Conservation (phyloP, 2,113 vertebrate genomes). For the Pseudonaja textilis region DNA sequence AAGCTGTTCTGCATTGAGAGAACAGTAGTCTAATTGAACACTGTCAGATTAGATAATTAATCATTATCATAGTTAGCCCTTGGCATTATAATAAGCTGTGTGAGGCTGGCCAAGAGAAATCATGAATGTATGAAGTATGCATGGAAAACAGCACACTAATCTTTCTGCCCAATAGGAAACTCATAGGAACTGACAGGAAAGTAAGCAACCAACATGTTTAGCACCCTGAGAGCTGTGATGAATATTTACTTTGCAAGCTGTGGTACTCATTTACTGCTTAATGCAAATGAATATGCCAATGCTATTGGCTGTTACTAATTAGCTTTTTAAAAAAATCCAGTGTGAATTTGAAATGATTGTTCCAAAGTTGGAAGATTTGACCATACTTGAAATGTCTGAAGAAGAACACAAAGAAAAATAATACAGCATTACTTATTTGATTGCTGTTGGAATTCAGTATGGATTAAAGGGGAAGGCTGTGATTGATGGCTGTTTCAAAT, state of each 20-base stretch:
- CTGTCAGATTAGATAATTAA: not conserved
- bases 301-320: constrained; percentile 55
- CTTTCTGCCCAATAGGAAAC: not conserved
- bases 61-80: not conserved
- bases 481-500: constrained; percentile 59
- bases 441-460: constrained; percentile 64
- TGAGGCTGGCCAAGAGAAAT: not conserved
- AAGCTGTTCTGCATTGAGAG: not conserved
- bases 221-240: not conserved
- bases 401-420: constrained; percentile 39
- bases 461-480: constrained; percentile 59
- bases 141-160: not conserved
- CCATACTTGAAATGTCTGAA: constrained; percentile 52
- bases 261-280: constrained; percentile 32
- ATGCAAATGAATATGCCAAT: constrained; percentile 34
- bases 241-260: constrained; percentile 31
- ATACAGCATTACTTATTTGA: constrained; percentile 60
- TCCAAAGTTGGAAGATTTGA: constrained; percentile 47
- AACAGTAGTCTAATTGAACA: not conserved
- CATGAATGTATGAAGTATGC: not conserved
- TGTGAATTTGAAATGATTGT: constrained; percentile 58
- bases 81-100: not conserved
- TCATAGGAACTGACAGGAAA: not conserved
- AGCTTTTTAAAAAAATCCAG: constrained; percentile 57
- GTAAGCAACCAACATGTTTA: not conserved